Conservation (phyloP, 2,888 invertebrate species). For the Hydrotaea cyrtoneurina region DNA sequence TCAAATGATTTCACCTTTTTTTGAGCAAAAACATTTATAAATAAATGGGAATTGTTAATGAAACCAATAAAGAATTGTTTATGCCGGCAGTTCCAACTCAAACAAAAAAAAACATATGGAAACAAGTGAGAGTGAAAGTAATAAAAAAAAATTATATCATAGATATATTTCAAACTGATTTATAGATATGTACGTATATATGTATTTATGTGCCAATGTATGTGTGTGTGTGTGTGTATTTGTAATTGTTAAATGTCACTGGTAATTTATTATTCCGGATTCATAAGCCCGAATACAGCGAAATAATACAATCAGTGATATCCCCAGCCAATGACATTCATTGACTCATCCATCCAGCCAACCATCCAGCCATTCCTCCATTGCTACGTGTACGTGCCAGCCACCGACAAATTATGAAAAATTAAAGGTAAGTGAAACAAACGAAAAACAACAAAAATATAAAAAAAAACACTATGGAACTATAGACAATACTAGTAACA, state of each 20-base stretch:
- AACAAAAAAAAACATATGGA: background rate
- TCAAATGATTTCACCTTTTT: background rate
- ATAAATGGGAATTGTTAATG: background rate
- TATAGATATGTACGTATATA: too few relatives aligned
- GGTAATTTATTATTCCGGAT: constrained; percentile 13
- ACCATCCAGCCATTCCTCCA: background rate
- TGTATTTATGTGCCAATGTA: background rate
- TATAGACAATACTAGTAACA: background rate
- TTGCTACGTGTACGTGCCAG: background rate
- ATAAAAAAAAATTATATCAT: too few relatives aligned
- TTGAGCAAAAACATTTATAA: background rate
- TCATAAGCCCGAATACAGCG: background rate
- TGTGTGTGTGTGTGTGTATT: background rate
- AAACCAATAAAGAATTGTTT: constrained; percentile 24
- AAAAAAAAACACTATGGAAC: background rate
- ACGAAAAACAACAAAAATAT: background rate
- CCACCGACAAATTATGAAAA: background rate
- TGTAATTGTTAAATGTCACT: constrained; percentile 18
- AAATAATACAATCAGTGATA: background rate
- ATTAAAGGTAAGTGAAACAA: constrained; percentile 14
- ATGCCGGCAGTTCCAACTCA: too few relatives aligned
- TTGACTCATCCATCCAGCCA: background rate
- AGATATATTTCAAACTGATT: too few relatives aligned
- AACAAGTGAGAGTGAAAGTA: too few relatives aligned
- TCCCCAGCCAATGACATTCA: background rate